A percentile compares a stretch with the other conserved stretches of the same genome.
Conservation (phyloP, 2,797 vertebrate genomes). For the Xenentodon cancila region DNA sequence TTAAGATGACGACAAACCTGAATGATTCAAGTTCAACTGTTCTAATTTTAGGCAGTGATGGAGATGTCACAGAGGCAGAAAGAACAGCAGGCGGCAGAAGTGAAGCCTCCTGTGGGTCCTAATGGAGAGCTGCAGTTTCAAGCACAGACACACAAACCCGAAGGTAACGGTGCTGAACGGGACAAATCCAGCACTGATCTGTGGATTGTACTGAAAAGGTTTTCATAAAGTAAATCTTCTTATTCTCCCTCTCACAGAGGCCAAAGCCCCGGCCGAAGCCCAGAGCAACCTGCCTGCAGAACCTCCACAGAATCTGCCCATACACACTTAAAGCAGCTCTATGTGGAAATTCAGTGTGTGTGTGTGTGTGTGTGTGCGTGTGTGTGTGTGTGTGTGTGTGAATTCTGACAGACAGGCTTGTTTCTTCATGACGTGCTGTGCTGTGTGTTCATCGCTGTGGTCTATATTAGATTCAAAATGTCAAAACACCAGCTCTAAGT, state of each 20-base stretch:
- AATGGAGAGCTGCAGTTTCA: constrained; percentile 85
- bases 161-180: constrained; percentile 43
- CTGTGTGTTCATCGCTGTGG: constrained; percentile 60
- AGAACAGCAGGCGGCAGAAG: constrained; percentile 74
- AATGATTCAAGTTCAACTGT: not conserved
- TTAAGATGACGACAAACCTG: not conserved
- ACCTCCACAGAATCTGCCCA: constrained; percentile 81
- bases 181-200: not conserved
- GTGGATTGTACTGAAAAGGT: not conserved
- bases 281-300: constrained; percentile 75
- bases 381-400: constrained; percentile 25
- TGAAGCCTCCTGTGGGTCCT: constrained; percentile 72
- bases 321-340: constrained; percentile 60
- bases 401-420: constrained; percentile 16
- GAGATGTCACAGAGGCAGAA: constrained; percentile 91
- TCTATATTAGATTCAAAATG: constrained; percentile 57
- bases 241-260: constrained; percentile 43
- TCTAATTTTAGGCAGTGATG: constrained; percentile 81
- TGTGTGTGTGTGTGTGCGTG: constrained; percentile 22
- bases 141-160: constrained; percentile 58
- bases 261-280: constrained; percentile 63
- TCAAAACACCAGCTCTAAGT: constrained; percentile 23
- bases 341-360: not conserved
- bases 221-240: not conserved
- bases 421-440: constrained; percentile 35